These are phyloP conservation scores for Metopolophium dirhodum DNA, from an alignment of 1,140 invertebrate species.

Conservation along the genomic window DNA sequence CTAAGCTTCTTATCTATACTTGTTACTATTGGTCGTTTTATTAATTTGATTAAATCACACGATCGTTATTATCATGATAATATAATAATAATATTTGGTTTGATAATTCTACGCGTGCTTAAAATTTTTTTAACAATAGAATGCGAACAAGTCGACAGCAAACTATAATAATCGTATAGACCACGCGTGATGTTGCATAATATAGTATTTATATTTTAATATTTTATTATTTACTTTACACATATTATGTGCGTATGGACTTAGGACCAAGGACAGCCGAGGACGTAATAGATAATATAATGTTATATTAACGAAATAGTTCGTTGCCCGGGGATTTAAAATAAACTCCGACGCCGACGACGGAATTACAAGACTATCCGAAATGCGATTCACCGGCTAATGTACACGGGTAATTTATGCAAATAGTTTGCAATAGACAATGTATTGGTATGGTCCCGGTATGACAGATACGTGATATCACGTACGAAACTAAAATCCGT, in stretches of 20 bases:
- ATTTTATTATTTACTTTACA: no score
- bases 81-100: not conserved
- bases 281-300: not conserved
- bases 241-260: no score
- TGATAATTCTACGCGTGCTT: not conserved
- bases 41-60: not conserved
- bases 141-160: not conserved
- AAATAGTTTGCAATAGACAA: constrained; percentile 34
- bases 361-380: not conserved
- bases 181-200: not conserved
- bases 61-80: no score
- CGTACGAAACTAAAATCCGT: constrained; percentile 1
- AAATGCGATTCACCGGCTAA: not conserved
- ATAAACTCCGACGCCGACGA: not conserved
- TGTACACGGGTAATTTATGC: constrained; percentile 19
- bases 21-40: not conserved
- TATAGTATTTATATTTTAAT: no score
- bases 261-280: not conserved
- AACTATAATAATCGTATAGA: not conserved
- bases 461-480: constrained; percentile 32
- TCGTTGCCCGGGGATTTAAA: constrained; percentile 7
- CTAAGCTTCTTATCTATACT: not conserved
- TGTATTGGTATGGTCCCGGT: not conserved
- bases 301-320: not conserved
- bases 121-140: not conserved